Evolutionary conservation across 1,140 invertebrate genomes (phyloP), one percentile per base, ranked within the genome.

Genomic region (Diorhabda carinulata): DNA sequence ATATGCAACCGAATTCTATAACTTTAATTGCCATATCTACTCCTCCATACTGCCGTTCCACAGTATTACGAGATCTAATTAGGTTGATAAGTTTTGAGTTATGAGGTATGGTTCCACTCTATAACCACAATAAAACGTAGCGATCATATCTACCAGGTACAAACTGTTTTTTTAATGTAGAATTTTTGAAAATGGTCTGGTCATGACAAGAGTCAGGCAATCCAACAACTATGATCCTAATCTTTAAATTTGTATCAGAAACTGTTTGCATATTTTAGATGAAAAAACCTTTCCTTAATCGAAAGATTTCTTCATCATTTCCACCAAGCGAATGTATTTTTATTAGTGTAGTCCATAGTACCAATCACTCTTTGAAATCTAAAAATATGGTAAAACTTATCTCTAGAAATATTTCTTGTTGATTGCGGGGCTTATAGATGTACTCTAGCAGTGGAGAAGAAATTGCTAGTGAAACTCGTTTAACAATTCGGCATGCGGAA

Each of bases 161-260:
- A 67, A 78, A 75, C 43, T n/a, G 9, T 40, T 42, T 52, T 25
- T 67, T 47, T 58, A 78, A 64, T 72, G 6, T 44, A 47, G 61
- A 68, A 68, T 76, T 76, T 10, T 72, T 66, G 66, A 82, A 82
- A 52, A 82, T 82, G 5, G 64, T 80, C 5, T 64, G 64, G 70
- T 83, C 77, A 75, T 80, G 25, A 9, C 66, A 69, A 58, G 71
- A 74, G n/a, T 79, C 80, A 3, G 78, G 81, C 80, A 79, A 83
- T 41, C 78, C 67, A 57, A 74, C 74, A 44, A 80, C 79, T 45
- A 81, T 68, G 64, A 80, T 70, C 10, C 63, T 61, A 41, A 82
- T 74, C 52, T 67, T 44, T 6, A 76, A 60, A 3, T 76, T 60
- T 2, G 73, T 47, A 74, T 78, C 73, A 61, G 70, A 73, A 10